Percentiles rank a stretch among this genome's conserved stretches.
These are phyloP conservation scores for Linnaemya tessellans DNA, from an alignment of 2,888 invertebrate genomes.

Conservation along the genomic window DNA sequence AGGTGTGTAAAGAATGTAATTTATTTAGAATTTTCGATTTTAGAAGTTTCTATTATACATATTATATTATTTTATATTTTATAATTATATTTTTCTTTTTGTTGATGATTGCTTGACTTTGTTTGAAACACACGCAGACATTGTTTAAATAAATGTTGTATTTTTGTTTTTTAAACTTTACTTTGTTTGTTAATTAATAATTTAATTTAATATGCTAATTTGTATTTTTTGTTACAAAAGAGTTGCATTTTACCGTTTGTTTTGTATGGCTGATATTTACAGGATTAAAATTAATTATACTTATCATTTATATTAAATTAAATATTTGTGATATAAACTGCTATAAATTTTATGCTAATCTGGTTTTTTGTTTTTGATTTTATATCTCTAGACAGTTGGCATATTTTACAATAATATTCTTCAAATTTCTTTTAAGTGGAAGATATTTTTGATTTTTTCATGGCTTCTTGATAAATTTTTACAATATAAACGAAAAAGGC, in stretches of 20 bases:
- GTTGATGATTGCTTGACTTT: constrained; percentile 75
- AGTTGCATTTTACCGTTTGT: constrained; percentile 74
- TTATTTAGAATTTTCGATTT: constrained; percentile 37
- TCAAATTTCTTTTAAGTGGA: constrained; percentile 73
- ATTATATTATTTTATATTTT: constrained; percentile 8
- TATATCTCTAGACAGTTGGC: constrained; percentile 67
- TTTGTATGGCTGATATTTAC: constrained; percentile 72
- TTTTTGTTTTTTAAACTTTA: constrained; percentile 32
- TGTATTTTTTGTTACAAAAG: constrained; percentile 73
- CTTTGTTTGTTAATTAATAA: constrained; percentile 15
- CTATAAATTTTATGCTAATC: constrained; percentile 62
- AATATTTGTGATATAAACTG: constrained; percentile 49
- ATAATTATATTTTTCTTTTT: constrained; percentile 1
- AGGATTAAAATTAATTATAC: constrained; percentile 52
- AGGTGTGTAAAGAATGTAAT: not conserved
- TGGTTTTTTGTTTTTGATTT: constrained; percentile 48
- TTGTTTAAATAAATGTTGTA: constrained; percentile 57
- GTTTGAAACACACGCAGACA: constrained; percentile 77
- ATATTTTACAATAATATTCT: constrained; percentile 64
- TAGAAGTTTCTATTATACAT: not conserved
- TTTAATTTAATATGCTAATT: constrained; percentile 62
- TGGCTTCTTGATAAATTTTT: constrained; percentile 54
- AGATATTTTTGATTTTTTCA: constrained; percentile 77
- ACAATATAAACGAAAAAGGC: constrained; percentile 43
- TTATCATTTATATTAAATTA: constrained; percentile 53